phyloP scores from a whole-genome alignment of 2,797 vertebrate genomes.

The Acanthurus tractus region DNA sequence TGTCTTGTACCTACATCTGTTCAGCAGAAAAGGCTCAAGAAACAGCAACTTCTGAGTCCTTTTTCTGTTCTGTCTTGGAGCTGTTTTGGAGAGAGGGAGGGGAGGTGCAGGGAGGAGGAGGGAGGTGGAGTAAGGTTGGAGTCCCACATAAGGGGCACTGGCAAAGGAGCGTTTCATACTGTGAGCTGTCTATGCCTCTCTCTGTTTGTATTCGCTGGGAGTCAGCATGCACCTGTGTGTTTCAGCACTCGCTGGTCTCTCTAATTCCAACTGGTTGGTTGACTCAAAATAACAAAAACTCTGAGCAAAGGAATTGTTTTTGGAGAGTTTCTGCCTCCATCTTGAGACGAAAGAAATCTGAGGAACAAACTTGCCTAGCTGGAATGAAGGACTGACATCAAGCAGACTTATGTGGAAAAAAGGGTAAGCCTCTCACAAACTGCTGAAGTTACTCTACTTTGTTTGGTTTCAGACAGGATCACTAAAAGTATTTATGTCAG shows the following conservation, averaged over 20 bases:
- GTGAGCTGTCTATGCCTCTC: slow-evolving; percentile 64
- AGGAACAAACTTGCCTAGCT: slow-evolving; percentile 70
- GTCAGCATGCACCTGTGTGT: slow-evolving; percentile 79
- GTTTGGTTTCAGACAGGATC: slow-evolving; percentile 37
- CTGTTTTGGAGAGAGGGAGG: slow-evolving; percentile 64
- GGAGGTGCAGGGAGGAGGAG: slow-evolving; percentile 63
- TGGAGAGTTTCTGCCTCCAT: slow-evolving; percentile 76
- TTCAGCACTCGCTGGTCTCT: slow-evolving; percentile 56
- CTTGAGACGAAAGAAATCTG: slow-evolving; percentile 72
- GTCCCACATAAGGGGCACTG: slow-evolving; percentile 78
- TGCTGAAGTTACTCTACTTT: slow-evolving; percentile 53
- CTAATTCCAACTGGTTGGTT: slow-evolving; percentile 57
- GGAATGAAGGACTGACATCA: slow-evolving; percentile 65
- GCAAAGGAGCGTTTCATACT: slow-evolving; percentile 77
- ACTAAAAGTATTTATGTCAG: slow-evolving; percentile 3
- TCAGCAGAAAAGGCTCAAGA: slow-evolving; percentile 37
- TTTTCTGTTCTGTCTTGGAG: slow-evolving; percentile 68
- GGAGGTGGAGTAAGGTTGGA: slow-evolving; percentile 80
- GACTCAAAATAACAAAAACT: slow-evolving; percentile 64
- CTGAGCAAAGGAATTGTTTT: slow-evolving; percentile 68
- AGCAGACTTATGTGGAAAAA: slow-evolving; percentile 49
- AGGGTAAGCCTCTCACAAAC: slow-evolving; percentile 68
- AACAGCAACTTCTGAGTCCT: slow-evolving; percentile 52
- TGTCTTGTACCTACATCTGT: slow-evolving; percentile 8
- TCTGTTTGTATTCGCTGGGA: slow-evolving; percentile 68